Evolutionary conservation across 2,113 vertebrate species (phyloP).

Genomic region (Columbina picui): DNA sequence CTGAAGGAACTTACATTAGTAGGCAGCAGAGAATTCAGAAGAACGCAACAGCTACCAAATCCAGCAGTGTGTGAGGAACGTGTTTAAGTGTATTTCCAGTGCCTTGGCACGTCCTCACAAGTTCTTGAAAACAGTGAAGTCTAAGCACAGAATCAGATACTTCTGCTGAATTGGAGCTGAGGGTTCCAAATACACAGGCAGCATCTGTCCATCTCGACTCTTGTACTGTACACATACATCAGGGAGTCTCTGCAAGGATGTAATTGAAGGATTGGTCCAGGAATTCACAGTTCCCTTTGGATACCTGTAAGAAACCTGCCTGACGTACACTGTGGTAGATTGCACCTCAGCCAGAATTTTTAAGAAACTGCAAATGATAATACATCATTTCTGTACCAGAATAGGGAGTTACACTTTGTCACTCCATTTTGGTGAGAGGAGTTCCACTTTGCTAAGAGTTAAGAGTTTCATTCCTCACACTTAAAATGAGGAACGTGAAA

Average conservation of each 20-base stretch:
- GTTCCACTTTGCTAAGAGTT: background rate
- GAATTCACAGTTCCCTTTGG: background rate
- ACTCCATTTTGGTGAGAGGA: background rate
- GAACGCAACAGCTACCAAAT: fast-evolving
- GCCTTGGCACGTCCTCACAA: background rate
- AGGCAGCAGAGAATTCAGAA: background rate
- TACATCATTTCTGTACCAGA: background rate
- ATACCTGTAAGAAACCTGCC: background rate
- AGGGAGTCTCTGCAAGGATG: background rate
- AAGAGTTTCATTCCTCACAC: background rate
- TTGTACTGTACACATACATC: fast-evolving
- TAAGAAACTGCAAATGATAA: background rate
- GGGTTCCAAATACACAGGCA: background rate
- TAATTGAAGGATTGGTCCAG: background rate
- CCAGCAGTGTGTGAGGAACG: background rate
- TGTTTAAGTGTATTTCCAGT: background rate
- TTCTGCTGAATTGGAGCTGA: background rate
- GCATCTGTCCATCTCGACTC: fast-evolving
- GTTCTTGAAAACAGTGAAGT: background rate
- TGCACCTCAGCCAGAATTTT: background rate
- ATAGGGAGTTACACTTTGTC: background rate
- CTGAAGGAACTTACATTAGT: background rate
- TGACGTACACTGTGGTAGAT: background rate
- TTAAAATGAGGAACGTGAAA: background rate
- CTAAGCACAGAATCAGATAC: background rate